phyloP scores from a whole-genome alignment of 2,113 vertebrate species.

The Paraplagusia blochii region DNA sequence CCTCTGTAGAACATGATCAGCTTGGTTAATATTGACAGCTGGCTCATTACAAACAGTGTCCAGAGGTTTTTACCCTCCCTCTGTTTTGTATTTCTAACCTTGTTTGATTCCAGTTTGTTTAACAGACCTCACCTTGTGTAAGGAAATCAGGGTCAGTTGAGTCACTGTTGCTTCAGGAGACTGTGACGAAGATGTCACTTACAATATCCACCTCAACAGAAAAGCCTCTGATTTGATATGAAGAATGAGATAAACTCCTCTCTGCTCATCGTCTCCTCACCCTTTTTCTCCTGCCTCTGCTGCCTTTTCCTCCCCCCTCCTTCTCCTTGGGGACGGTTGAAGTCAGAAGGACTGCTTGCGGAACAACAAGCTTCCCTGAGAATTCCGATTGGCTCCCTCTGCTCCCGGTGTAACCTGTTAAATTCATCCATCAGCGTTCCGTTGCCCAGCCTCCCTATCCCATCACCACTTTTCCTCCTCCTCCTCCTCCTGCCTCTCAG shows the following conservation, averaged over 20 bases:
- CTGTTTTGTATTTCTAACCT: no score
- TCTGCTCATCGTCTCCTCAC: conserved; percentile 9
- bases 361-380: conserved; percentile 43
- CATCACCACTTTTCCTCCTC: conserved; percentile 1
- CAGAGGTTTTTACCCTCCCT: no score
- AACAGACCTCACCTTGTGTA: no score
- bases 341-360: conserved; percentile 48
- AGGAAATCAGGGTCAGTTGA: no score
- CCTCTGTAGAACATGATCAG: no score
- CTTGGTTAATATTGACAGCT: no score
- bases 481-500: conserved; percentile 28
- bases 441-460: conserved; percentile 15
- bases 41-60: no score
- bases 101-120: no score
- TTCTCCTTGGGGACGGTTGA: conserved; percentile 35
- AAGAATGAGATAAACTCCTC: conserved; percentile 35
- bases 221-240: conserved; percentile 17
- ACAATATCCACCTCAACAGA: neutral
- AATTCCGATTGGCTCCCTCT: conserved; percentile 44
- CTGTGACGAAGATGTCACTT: no score
- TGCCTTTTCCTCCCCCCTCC: neutral
- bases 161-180: no score
- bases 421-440: conserved; percentile 45
- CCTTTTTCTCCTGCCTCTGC: neutral
- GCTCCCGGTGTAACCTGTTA: conserved; percentile 58